Evolutionary conservation across 2,797 vertebrate species (phyloP).

Genomic region (Leuciscus waleckii): DNA sequence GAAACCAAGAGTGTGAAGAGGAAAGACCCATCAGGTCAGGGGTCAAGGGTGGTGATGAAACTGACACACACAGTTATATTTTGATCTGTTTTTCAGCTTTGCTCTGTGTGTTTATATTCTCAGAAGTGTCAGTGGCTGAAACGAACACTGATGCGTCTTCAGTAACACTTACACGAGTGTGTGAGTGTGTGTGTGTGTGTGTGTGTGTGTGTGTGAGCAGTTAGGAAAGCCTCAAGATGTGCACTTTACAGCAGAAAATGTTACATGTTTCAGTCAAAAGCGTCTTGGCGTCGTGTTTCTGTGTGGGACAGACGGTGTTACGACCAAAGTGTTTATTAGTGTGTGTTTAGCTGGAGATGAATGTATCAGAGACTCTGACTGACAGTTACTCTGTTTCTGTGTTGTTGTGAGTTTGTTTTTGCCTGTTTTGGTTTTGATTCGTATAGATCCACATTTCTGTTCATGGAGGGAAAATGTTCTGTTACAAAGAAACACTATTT

Average conservation of each 20-base stretch:
- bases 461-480: constrained; percentile 9
- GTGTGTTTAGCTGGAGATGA: constrained; percentile 73
- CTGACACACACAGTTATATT: neutral
- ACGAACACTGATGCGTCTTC: neutral
- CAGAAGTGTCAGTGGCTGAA: neutral
- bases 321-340: constrained; percentile 90
- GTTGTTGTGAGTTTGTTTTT: constrained; percentile 10
- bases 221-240: constrained; percentile 80
- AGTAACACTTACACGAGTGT: neutral
- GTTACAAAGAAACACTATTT: constrained; percentile 34
- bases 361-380: constrained; percentile 78
- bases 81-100: too few relatives aligned
- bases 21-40: neutral
- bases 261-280: constrained; percentile 62
- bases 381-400: constrained; percentile 52
- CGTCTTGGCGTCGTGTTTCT: constrained; percentile 71
- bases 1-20: neutral
- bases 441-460: neutral
- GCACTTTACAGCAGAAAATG: constrained; percentile 85
- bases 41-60: neutral
- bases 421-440: constrained; percentile 1
- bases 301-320: constrained; percentile 70
- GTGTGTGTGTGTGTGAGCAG: constrained; percentile 69
- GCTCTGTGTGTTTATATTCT: neutral
- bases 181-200: constrained; percentile 63